Conservation (phyloP, 1,140 invertebrate species). For the Phthorimaea operculella region DNA sequence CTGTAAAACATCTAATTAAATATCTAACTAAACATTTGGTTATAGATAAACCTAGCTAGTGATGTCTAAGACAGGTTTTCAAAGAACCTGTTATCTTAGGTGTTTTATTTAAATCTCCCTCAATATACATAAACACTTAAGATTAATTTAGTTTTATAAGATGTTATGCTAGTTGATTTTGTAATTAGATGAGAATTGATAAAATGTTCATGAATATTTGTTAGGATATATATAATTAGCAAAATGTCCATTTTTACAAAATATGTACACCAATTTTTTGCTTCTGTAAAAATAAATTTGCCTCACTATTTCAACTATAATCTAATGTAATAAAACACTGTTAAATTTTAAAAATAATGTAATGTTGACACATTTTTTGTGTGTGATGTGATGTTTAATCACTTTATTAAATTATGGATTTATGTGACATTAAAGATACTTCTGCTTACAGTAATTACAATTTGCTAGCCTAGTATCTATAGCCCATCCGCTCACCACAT, state of each 20-base stretch:
- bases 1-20: no score
- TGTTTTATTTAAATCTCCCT: slow-evolving; percentile 4
- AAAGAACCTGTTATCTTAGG: background rate
- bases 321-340: slow-evolving; percentile 8
- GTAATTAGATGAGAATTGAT: background rate
- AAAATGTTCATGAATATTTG: background rate
- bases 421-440: background rate
- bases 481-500: background rate
- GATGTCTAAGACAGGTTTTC: no score
- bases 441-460: background rate
- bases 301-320: background rate
- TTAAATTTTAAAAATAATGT: slow-evolving; percentile 6
- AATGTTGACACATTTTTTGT: slow-evolving; percentile 5
- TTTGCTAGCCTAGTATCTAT: slow-evolving; percentile 1
- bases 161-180: slow-evolving; percentile 7
- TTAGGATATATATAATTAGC: background rate
- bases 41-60: no score
- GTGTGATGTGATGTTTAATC: slow-evolving; percentile 7
- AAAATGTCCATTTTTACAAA: slow-evolving; percentile 3
- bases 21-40: no score
- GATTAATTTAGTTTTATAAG: slow-evolving; percentile 13
- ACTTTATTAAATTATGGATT: background rate
- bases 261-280: background rate
- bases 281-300: background rate
- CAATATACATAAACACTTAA: slow-evolving; percentile 10